Evolutionary conservation across 2,888 invertebrate species (phyloP).

Genomic region (Ecdyonurus torrentis): DNA sequence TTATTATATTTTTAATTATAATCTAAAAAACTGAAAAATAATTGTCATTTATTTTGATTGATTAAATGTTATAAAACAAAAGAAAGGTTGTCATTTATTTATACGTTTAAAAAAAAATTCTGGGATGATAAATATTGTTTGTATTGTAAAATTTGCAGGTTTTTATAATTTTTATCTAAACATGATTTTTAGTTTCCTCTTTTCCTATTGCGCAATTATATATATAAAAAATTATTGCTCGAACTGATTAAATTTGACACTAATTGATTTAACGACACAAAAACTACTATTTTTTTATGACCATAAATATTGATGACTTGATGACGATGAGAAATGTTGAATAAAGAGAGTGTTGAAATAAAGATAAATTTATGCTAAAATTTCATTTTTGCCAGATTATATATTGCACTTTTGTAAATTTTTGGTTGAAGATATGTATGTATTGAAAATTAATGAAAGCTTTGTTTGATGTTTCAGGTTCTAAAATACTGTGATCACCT

Average conservation of each 20-base stretch:
- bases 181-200: too few relatives aligned
- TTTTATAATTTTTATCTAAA: too few relatives aligned
- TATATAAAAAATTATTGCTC: too few relatives aligned
- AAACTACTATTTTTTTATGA: background rate
- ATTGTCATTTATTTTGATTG: too few relatives aligned
- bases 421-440: background rate
- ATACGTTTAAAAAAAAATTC: too few relatives aligned
- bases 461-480: constrained; percentile 44
- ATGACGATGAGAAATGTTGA: background rate
- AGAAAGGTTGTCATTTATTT: too few relatives aligned
- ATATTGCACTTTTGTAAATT: background rate
- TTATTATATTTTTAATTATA: too few relatives aligned
- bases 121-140: too few relatives aligned
- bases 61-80: too few relatives aligned
- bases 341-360: background rate
- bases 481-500: constrained; percentile 95
- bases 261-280: background rate
- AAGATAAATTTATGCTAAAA: background rate
- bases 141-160: too few relatives aligned
- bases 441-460: background rate
- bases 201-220: too few relatives aligned
- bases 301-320: background rate
- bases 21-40: too few relatives aligned
- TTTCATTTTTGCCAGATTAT: background rate
- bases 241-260: background rate